A percentile compares a stretch with the other conserved stretches of the same genome.
Evolutionary conservation across 2,888 invertebrate species (phyloP).

Genomic region (Strigamia maritima): DNA sequence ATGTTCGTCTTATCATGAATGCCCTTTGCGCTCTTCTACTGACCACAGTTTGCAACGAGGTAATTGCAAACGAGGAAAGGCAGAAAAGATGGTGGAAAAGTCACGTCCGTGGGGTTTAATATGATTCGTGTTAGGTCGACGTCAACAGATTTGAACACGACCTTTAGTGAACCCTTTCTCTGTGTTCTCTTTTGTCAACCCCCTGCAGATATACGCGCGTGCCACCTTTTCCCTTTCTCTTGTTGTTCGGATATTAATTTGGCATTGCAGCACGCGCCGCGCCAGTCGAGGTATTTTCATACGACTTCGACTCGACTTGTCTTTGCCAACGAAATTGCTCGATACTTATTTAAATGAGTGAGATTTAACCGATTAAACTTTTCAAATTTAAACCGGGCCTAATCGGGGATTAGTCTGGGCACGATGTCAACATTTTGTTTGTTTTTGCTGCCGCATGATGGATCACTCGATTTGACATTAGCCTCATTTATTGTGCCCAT

Average conservation of each 20-base stretch:
- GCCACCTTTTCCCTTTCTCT: conserved; percentile 24
- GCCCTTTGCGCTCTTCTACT: conserved; percentile 11
- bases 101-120: conserved; percentile 10
- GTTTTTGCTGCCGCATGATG: conserved; percentile 18
- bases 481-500: conserved; percentile 21
- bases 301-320: neutral
- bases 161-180: conserved; percentile 9
- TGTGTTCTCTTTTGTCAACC: conserved; percentile 22
- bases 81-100: conserved; percentile 21
- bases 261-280: conserved; percentile 15
- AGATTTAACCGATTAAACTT: neutral
- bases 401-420: neutral
- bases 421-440: conserved; percentile 2
- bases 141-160: conserved; percentile 29
- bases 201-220: conserved; percentile 8
- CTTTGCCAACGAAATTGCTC: neutral
- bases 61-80: conserved; percentile 17
- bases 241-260: conserved; percentile 16
- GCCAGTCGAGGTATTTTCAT: neutral
- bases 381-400: conserved; percentile 1
- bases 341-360: neutral
- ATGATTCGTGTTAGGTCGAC: conserved; percentile 1
- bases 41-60: conserved; percentile 5
- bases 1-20: neutral
- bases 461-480: conserved; percentile 3